phyloP scores from a whole-genome alignment of 2,797 vertebrate species.

The Gymnothorax reevesii region DNA sequence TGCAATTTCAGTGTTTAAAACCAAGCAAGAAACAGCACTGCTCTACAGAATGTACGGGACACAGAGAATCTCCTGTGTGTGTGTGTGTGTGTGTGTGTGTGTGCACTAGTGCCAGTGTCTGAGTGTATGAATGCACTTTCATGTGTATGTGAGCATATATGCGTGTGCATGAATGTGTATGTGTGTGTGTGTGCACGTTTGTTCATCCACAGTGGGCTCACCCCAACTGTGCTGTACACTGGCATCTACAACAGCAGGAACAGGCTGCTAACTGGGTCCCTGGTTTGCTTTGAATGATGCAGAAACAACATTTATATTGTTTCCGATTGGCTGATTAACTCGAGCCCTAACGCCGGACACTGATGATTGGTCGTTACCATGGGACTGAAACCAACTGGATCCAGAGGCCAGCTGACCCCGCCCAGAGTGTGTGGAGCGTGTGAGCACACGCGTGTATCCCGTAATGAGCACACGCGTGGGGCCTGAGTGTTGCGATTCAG shows the following conservation, averaged over 20 bases:
- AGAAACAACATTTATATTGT: not conserved
- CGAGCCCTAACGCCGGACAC: not conserved
- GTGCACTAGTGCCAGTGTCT: not conserved
- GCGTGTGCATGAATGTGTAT: too few species aligned
- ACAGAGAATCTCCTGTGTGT: not conserved
- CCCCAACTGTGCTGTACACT: not conserved
- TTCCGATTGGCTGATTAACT: not conserved
- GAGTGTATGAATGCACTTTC: too few species aligned
- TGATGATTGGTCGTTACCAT: not conserved
- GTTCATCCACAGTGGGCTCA: too few species aligned
- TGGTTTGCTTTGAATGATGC: not conserved
- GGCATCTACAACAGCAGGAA: constrained; percentile 1
- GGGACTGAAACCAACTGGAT: not conserved
- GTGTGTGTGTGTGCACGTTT: too few species aligned
- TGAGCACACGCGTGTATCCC: not conserved
- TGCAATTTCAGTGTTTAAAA: constrained; percentile 36
- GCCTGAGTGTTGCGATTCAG: constrained; percentile 47
- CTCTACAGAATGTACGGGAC: not conserved
- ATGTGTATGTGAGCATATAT: too few species aligned
- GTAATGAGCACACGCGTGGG: not conserved
- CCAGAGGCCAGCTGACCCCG: not conserved
- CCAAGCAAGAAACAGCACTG: constrained; percentile 34
- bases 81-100: not conserved
- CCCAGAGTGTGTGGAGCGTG: not conserved
- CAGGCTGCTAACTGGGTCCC: not conserved